Evolutionary conservation across 1,140 invertebrate genomes (phyloP), one percentile per base, ranked within the genome.

Genomic region (Nomia melanderi): DNA sequence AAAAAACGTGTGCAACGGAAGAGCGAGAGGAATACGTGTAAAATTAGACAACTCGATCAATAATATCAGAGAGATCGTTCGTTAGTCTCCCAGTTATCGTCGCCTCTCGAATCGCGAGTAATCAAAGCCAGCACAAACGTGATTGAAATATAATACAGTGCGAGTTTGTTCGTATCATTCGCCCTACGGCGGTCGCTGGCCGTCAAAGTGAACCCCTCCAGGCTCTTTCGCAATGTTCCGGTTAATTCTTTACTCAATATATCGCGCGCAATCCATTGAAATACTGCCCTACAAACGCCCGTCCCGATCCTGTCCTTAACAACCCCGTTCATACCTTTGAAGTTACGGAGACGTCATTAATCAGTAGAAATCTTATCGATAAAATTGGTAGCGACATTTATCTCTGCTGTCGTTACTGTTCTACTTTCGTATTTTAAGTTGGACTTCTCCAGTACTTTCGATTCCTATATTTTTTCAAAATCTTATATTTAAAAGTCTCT

Each of bases 41-140:
- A 84, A 84, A 84, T 84, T 83, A 78, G 81, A 84, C 79, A 84
- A 84, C 81, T 78, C 77, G 77, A 84, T 83, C 82, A 84, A 84
- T 84, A 82, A 78, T 83, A 84, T 84, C 81, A 77, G 81, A 84
- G 75, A 80, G 82, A 83, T 83, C 81, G 82, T 84, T 84, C 81
- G 82, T 84, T 84, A 84, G 81, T 82, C 66, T 76, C 47, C 54
- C 71, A 65, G 82, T 84, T 83, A 84, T 77, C 66, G 82, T 83
- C 73, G 77, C 82, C 73, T 75, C 81, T 73, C 82, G 81, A 84
- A 84, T 84, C 71, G 82, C 77, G 81, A 76, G 83, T 84, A 84
- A 84, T 83, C 82, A 84, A 84, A 84, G 82, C 77, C 82, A 56
- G 82, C 72, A 77, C 78, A 84, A 84, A 84, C 82, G 82, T 84